Percentiles rank a stretch among this genome's conserved stretches.
Conservation (phyloP, 2,888 invertebrate species). For the Trypoxylon attenuatum region DNA sequence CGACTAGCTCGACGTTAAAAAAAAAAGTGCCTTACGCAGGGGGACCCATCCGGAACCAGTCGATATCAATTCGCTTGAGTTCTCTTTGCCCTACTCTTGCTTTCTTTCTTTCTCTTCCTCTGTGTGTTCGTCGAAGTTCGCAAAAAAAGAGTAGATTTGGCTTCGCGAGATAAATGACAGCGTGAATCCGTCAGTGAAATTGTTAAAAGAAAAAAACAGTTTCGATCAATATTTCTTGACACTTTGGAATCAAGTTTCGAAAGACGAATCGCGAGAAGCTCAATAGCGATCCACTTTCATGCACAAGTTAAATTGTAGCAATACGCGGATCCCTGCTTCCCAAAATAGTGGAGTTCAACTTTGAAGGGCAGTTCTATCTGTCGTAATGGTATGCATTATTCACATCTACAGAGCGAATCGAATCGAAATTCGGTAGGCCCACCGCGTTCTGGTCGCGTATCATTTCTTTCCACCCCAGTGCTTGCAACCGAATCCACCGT, state of each 20-base stretch:
- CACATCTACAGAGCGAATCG: conserved; percentile 36
- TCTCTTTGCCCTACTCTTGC: not conserved
- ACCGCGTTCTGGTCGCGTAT: conserved; percentile 8
- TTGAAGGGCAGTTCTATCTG: conserved; percentile 28
- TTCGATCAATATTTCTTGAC: not conserved
- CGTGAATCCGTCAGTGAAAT: conserved; percentile 10
- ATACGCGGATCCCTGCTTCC: conserved; percentile 29
- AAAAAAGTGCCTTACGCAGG: conserved; percentile 23
- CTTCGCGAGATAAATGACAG: conserved; percentile 48
- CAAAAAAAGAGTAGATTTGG: conserved; percentile 48
- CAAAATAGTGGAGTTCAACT: conserved; percentile 1
- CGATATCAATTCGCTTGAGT: conserved; percentile 43
- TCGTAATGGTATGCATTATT: conserved; percentile 55
- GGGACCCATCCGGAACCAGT: conserved; percentile 15
- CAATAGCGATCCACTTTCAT: not conserved
- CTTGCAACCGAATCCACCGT: conserved; percentile 11
- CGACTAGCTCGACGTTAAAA: conserved; percentile 27
- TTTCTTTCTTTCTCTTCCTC: not conserved
- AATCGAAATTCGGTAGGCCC: conserved; percentile 36
- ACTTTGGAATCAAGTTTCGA: not conserved
- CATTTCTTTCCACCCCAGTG: conserved; percentile 29
- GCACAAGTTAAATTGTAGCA: conserved; percentile 13
- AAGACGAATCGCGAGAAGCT: not conserved
- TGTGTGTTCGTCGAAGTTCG: conserved; percentile 31
- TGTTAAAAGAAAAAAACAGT: conserved; percentile 1